Conservation (phyloP, 2,888 invertebrate species). For the Drosophila leonis region DNA sequence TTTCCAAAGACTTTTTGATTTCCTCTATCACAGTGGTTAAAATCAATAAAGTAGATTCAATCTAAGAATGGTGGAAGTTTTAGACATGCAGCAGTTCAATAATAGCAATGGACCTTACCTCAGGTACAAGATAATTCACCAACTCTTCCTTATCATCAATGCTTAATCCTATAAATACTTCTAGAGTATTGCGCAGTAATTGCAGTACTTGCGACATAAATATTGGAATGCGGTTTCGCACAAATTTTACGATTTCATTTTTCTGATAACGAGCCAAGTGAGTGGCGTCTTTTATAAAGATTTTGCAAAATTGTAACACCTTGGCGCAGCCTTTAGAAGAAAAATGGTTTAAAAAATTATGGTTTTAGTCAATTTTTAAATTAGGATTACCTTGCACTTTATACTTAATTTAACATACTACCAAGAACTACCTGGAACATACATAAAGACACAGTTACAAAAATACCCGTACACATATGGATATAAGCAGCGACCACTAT, state of each 20-base stretch:
- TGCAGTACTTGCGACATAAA: conserved; percentile 88
- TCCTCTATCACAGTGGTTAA: conserved; percentile 87
- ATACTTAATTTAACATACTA: not conserved
- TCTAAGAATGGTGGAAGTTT: conserved; percentile 82
- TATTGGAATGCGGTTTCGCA: conserved; percentile 88
- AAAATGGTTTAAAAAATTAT: not conserved
- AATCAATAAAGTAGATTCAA: conserved; percentile 88
- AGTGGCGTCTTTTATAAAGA: conserved; percentile 88
- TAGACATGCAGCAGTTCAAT: not conserved
- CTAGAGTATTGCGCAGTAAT: conserved; percentile 87
- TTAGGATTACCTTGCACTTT: not conserved
- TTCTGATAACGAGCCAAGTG: conserved; percentile 88
- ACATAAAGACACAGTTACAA: no score
- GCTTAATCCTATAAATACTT: conserved; percentile 87
- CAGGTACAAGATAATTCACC: conserved; percentile 89
- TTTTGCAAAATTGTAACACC: conserved; percentile 88
- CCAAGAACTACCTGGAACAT: no score
- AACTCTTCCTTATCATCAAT: conserved; percentile 88
- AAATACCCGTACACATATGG: no score
- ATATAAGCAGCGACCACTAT: no score
- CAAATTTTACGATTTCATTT: conserved; percentile 89
- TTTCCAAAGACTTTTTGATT: conserved; percentile 88
- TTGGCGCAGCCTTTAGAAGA: conserved; percentile 85
- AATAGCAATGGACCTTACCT: conserved; percentile 85
- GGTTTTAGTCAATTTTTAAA: not conserved